Conservation (phyloP, 2,888 invertebrate species). For the Campoplex nolae region DNA sequence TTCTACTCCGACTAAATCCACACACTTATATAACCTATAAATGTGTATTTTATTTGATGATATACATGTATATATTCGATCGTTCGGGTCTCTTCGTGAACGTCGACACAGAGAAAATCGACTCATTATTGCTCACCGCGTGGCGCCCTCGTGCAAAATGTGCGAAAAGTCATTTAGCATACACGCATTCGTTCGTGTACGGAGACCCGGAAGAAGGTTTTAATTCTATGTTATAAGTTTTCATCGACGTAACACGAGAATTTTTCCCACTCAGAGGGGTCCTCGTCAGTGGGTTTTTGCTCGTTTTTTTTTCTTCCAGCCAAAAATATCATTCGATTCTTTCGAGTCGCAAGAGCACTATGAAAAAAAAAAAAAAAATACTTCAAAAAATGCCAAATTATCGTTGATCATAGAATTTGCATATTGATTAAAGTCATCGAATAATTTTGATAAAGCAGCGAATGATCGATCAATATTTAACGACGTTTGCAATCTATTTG, state of each 20-base stretch:
- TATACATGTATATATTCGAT: constrained; percentile 10
- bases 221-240: constrained; percentile 54
- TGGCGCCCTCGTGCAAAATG: constrained; percentile 73
- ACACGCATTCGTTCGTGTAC: constrained; percentile 42
- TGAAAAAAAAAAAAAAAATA: neutral
- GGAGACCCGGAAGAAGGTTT: constrained; percentile 33
- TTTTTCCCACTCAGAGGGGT: constrained; percentile 32
- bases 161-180: constrained; percentile 77
- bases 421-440: neutral
- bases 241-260: constrained; percentile 70
- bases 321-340: neutral
- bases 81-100: constrained; percentile 18
- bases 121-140: constrained; percentile 67
- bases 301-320: neutral
- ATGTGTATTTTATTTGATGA: constrained; percentile 8
- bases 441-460: neutral
- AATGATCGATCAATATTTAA: neutral
- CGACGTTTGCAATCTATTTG: neutral
- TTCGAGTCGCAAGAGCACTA: neutral
- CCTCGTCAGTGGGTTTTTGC: neutral
- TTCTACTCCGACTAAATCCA: constrained; percentile 34
- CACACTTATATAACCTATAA: neutral
- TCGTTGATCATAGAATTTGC: neutral
- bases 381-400: neutral
- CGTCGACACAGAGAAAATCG: constrained; percentile 58